phyloP scores from a whole-genome alignment of 2,888 invertebrate species.

The Drosophila birchii region DNA sequence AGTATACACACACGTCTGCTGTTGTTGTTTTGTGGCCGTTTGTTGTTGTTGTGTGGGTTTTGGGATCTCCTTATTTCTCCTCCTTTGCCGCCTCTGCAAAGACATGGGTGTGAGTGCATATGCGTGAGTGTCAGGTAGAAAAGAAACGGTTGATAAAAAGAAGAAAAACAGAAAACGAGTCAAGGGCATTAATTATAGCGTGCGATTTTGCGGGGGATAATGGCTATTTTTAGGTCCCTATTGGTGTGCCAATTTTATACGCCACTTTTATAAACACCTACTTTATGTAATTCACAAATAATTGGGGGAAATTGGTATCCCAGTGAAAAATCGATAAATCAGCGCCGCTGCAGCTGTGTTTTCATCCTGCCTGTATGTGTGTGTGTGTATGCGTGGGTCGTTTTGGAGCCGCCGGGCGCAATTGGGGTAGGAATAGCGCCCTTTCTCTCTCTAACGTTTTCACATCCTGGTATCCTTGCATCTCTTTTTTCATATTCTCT shows the following conservation, averaged over 20 bases:
- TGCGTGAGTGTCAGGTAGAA: slow-evolving; percentile 60
- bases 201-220: slow-evolving; percentile 18
- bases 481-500: slow-evolving; percentile 8
- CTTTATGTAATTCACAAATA: slow-evolving; percentile 67
- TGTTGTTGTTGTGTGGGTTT: slow-evolving; percentile 58
- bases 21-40: slow-evolving; percentile 13
- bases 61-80: slow-evolving; percentile 49
- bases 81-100: slow-evolving; percentile 28
- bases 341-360: slow-evolving; percentile 74
- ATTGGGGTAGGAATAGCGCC: slow-evolving; percentile 70
- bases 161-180: slow-evolving; percentile 41
- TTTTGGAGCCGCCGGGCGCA: slow-evolving; percentile 64
- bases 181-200: slow-evolving; percentile 72
- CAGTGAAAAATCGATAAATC: slow-evolving; percentile 75
- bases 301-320: slow-evolving; percentile 21
- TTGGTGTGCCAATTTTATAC: slow-evolving; percentile 51
- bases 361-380: slow-evolving; percentile 38
- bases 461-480: slow-evolving; percentile 9
- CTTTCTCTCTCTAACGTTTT: slow-evolving; percentile 17
- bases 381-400: slow-evolving; percentile 48
- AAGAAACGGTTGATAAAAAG: slow-evolving; percentile 52
- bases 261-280: slow-evolving; percentile 15
- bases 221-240: slow-evolving; percentile 20
- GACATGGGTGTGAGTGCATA: slow-evolving; percentile 25
- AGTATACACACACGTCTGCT: slow-evolving; percentile 53